A percentile compares a stretch with the other conserved stretches of the same genome.
Conservation (phyloP, 2,113 vertebrate species). For the Bagarius yarrelli region DNA sequence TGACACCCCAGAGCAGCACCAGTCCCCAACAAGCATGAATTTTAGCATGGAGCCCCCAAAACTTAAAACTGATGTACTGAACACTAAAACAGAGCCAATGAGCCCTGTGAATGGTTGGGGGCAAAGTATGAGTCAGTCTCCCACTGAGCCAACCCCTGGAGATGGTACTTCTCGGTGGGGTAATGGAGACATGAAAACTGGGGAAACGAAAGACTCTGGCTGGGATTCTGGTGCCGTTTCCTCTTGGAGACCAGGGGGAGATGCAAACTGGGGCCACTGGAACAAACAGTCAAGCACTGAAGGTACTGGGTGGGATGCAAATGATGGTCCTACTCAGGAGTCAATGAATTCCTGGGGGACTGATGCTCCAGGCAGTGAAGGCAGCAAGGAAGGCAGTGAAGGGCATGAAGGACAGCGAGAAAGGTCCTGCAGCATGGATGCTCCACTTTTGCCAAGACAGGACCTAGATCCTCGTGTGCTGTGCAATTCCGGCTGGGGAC, state of each 20-base stretch:
- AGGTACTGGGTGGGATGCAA: slow-evolving; percentile 75
- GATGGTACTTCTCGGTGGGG: slow-evolving; percentile 87
- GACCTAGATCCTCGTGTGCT: slow-evolving; percentile 95
- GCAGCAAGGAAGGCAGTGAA: slow-evolving; percentile 83
- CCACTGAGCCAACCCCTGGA: slow-evolving; percentile 76
- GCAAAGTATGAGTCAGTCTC: slow-evolving; percentile 81
- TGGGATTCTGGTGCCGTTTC: slow-evolving; percentile 88
- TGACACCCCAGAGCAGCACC: slow-evolving; percentile 88
- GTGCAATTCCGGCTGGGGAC: slow-evolving; percentile 95
- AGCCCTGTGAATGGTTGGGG: slow-evolving; percentile 93
- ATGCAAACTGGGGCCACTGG: slow-evolving; percentile 82
- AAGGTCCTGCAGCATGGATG: slow-evolving; percentile 74
- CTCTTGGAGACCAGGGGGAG: slow-evolving; percentile 81
- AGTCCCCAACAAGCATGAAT: slow-evolving; percentile 87
- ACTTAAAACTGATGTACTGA: slow-evolving; percentile 96
- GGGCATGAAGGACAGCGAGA: slow-evolving; percentile 70
- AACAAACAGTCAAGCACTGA: slow-evolving; percentile 67
- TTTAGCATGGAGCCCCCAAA: slow-evolving; percentile 95
- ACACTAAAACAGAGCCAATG: slow-evolving; percentile 83
- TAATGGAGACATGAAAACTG: slow-evolving; percentile 77
- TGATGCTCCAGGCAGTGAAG: slow-evolving; percentile 84
- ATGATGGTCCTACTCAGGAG: slow-evolving; percentile 65
- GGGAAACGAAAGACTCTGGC: slow-evolving; percentile 71
- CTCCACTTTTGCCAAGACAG: slow-evolving; percentile 80
- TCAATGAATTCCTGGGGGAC: slow-evolving; percentile 81